Percentiles rank a stretch among this genome's conserved stretches.
Conservation (phyloP, 2,113 vertebrate genomes). For the Ammodramus savannarum region DNA sequence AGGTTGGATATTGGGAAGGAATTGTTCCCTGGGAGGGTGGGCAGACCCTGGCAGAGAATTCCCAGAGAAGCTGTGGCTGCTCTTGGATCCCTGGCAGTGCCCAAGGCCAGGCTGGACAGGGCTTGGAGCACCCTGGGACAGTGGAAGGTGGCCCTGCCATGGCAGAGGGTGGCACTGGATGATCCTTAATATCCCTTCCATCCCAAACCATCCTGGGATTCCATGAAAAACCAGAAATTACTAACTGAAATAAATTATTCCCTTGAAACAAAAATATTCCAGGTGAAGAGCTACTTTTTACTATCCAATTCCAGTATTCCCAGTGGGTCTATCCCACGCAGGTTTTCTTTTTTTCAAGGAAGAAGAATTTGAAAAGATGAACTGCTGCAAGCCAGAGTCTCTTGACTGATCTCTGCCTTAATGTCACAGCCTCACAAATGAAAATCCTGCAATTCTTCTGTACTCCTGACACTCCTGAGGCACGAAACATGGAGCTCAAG, state of each 20-base stretch:
- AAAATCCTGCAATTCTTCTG: not conserved
- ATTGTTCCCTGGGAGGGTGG: not conserved
- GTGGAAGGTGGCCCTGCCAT: not conserved
- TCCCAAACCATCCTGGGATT: not conserved
- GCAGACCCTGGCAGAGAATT: not conserved
- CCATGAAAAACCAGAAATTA: not conserved
- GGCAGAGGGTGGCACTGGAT: rapidly evolving
- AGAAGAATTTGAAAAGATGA: not conserved
- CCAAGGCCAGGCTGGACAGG: not conserved
- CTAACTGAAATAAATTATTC: not conserved
- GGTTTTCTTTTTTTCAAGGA: not conserved
- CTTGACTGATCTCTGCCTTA: not conserved
- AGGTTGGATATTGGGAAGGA: not conserved
- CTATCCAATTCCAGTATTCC: not conserved
- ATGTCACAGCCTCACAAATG: not conserved
- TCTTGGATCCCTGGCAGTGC: not conserved
- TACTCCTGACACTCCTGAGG: not conserved
- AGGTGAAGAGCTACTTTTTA: not conserved
- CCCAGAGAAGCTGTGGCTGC: not conserved
- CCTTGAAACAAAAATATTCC: not conserved
- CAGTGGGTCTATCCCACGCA: rapidly evolving
- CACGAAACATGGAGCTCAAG: rapidly evolving
- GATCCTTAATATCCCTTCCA: not conserved
- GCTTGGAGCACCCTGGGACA: not conserved
- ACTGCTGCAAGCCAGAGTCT: not conserved